A percentile compares a stretch with the other conserved stretches of the same genome.
Conservation (phyloP, 2,888 invertebrate species). For the Eustalomyia histrio region DNA sequence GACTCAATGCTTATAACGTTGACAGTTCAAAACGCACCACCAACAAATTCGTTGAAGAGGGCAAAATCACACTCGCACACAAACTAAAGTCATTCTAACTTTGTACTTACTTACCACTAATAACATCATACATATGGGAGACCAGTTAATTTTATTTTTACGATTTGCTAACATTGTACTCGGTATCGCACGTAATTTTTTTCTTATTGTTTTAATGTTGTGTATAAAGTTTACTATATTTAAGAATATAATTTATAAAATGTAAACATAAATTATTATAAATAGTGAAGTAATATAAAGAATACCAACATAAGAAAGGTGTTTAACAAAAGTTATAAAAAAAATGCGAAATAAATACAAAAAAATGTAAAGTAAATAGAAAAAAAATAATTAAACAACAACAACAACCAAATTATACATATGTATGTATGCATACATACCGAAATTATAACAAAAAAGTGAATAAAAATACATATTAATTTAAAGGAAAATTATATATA, state of each 20-base stretch:
- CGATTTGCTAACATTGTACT: slow-evolving; percentile 56
- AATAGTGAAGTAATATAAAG: neutral
- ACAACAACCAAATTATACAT: slow-evolving; percentile 18
- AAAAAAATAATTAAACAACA: slow-evolving; percentile 2
- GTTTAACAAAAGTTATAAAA: slow-evolving; percentile 14
- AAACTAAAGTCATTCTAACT: slow-evolving; percentile 11
- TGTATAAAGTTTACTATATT: slow-evolving; percentile 1
- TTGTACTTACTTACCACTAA: slow-evolving; percentile 23
- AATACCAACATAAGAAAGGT: neutral
- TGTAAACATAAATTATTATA: neutral
- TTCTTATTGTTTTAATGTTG: neutral
- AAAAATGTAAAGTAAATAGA: slow-evolving; percentile 26
- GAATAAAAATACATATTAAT: neutral
- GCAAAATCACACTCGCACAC: slow-evolving; percentile 2
- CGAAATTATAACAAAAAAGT: slow-evolving; percentile 17
- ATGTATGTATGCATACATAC: slow-evolving; percentile 43
- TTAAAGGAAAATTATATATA: slow-evolving; percentile 28
- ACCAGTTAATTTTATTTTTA: slow-evolving; percentile 66
- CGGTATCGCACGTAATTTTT: slow-evolving; percentile 40
- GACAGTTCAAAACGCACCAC: slow-evolving; percentile 34
- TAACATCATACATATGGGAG: slow-evolving; percentile 33
- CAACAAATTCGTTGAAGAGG: slow-evolving; percentile 7
- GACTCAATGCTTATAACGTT: slow-evolving; percentile 3
- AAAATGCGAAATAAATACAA: slow-evolving; percentile 18
- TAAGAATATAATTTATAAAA: neutral